Conservation (phyloP, 2,113 vertebrate species). For the Dicaeum eximium region DNA sequence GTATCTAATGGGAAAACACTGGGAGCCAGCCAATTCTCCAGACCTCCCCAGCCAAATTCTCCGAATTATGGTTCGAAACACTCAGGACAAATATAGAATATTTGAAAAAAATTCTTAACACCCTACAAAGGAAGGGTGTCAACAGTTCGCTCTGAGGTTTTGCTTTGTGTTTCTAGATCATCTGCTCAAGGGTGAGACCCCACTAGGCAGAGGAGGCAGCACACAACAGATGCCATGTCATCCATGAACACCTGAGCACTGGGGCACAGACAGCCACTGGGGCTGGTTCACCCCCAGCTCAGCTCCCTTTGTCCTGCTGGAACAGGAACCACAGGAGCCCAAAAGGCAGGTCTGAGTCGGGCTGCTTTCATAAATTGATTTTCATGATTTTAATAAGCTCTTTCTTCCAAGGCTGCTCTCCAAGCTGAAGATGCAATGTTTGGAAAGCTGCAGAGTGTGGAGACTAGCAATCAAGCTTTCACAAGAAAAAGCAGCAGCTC, state of each 20-base stretch:
- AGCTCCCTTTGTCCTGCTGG: neutral
- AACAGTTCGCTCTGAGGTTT: neutral
- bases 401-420: neutral
- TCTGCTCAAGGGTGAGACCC: neutral
- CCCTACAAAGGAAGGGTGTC: neutral
- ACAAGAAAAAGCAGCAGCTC: neutral
- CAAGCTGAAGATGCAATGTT: neutral
- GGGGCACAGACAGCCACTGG: accelerated
- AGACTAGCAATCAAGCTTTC: neutral
- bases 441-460: neutral
- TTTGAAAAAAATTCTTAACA: neutral
- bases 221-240: neutral
- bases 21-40: neutral
- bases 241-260: neutral
- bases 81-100: neutral
- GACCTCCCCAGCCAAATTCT: neutral
- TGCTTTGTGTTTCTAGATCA: neutral
- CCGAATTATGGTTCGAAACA: neutral
- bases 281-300: neutral
- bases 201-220: neutral
- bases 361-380: neutral
- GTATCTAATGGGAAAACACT: neutral
- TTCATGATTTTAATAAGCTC: neutral
- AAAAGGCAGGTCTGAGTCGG: accelerated
- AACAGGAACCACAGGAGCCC: neutral